Evolutionary conservation across 2,797 vertebrate genomes (phyloP).

Genomic region (Dendrocincla tyrannina): DNA sequence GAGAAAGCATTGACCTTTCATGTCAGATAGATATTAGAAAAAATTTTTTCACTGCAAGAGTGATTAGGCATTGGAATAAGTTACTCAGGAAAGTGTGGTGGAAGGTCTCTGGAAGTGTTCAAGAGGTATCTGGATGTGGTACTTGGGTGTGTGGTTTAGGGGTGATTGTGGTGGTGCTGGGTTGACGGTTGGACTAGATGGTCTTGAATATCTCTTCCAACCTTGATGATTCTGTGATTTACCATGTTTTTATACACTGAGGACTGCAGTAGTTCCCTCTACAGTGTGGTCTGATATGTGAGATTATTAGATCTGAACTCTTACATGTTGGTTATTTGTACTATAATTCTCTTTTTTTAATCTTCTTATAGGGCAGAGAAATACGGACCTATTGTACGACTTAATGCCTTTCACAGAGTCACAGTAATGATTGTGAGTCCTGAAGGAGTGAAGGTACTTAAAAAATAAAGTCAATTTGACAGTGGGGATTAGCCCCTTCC

Average conservation of each 20-base stretch:
- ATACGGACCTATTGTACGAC: constrained; percentile 80
- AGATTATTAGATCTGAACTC: background rate
- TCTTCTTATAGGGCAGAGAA: constrained; percentile 79
- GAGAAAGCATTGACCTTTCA: background rate
- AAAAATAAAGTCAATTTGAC: background rate
- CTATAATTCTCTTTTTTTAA: background rate
- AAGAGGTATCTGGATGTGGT: rapidly evolving
- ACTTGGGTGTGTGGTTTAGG: background rate
- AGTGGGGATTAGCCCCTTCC: rapidly evolving
- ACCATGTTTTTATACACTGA: background rate
- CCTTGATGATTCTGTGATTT: background rate
- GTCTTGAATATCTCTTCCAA: background rate
- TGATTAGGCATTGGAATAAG: background rate
- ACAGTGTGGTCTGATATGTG: background rate
- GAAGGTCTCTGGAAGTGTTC: background rate
- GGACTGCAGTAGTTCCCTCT: background rate
- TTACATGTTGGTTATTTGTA: background rate
- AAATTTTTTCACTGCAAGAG: background rate
- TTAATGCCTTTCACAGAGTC: constrained; percentile 81
- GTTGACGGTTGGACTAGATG: background rate
- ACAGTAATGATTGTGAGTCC: constrained; percentile 76
- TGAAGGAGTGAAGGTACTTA: constrained; percentile 87
- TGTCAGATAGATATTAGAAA: background rate
- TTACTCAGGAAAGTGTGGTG: background rate
- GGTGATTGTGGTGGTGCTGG: background rate